Conservation (phyloP, 2,113 vertebrate species). For the Oncorhynchus mykiss region DNA sequence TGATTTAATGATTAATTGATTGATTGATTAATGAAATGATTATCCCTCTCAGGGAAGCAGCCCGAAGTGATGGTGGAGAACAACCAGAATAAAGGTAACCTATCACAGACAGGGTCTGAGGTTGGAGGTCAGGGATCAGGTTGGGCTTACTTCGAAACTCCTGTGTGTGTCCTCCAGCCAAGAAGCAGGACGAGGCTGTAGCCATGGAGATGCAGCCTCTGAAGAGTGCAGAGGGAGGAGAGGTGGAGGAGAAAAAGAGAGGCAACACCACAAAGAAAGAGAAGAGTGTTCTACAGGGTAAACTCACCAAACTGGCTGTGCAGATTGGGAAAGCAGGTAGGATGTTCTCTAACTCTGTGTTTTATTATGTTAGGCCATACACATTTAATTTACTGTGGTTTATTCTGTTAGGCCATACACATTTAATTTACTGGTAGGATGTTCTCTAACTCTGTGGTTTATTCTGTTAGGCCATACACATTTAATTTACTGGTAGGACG, state of each 20-base stretch:
- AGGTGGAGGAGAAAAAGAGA: constrained; percentile 88
- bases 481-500: no score
- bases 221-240: constrained; percentile 88
- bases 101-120: not conserved
- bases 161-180: constrained; percentile 69
- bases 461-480: no score
- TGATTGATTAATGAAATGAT: no score
- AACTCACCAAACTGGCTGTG: constrained; percentile 90
- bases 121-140: not conserved
- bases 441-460: no score
- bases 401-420: no score
- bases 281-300: constrained; percentile 91
- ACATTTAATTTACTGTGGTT: no score
- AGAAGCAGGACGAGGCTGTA: constrained; percentile 88
- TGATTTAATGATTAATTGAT: no score
- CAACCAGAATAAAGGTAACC: constrained; percentile 91
- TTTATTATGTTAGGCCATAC: not conserved
- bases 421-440: no score
- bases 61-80: constrained; percentile 87
- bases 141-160: not conserved
- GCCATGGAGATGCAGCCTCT: constrained; percentile 95
- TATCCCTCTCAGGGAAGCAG: constrained; percentile 84
- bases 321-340: constrained; percentile 93
- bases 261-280: constrained; percentile 83
- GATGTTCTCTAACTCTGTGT: not conserved